Conservation (phyloP, 2,888 invertebrate species). For the Ormyrus nitidulus region DNA sequence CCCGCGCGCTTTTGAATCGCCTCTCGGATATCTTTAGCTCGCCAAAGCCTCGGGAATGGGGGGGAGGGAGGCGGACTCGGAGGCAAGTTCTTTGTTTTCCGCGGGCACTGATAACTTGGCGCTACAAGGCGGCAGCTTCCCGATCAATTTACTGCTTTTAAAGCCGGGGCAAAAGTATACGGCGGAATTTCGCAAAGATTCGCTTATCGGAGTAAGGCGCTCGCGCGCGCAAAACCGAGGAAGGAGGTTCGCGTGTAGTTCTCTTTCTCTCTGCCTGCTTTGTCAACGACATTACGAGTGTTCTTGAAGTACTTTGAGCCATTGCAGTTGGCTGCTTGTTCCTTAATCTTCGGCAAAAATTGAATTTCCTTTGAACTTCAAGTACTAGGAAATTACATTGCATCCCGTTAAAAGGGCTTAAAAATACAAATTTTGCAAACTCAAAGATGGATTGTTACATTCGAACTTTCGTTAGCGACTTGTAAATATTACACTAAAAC, state of each 20-base stretch:
- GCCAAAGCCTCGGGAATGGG: slow-evolving; percentile 58
- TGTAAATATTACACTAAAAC: too few relatives aligned
- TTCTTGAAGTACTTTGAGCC: not conserved
- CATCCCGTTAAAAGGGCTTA: too few relatives aligned
- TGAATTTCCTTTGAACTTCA: too few relatives aligned
- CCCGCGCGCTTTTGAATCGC: slow-evolving; percentile 56
- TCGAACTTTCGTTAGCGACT: too few relatives aligned
- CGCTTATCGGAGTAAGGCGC: slow-evolving; percentile 25
- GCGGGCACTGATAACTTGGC: slow-evolving; percentile 36
- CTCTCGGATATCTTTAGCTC: slow-evolving; percentile 63
- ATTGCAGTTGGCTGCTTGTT: not conserved
- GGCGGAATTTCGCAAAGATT: slow-evolving; percentile 41
- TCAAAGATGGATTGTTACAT: too few relatives aligned
- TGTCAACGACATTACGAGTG: slow-evolving; percentile 24
- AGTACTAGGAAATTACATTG: too few relatives aligned
- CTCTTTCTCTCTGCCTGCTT: not conserved
- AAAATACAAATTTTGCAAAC: too few relatives aligned
- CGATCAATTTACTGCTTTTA: slow-evolving; percentile 50
- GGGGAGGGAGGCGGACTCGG: not conserved
- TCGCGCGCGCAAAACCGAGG: not conserved
- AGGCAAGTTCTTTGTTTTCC: slow-evolving; percentile 69
- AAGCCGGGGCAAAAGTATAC: slow-evolving; percentile 20
- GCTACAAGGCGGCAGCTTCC: slow-evolving; percentile 21
- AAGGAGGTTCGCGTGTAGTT: not conserved
- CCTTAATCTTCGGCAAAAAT: too few relatives aligned